A percentile compares a stretch with the other conserved stretches of the same genome.
These are phyloP conservation scores for Micrasema minimum DNA, from an alignment of 1,140 invertebrate genomes.

Conservation along the genomic window DNA sequence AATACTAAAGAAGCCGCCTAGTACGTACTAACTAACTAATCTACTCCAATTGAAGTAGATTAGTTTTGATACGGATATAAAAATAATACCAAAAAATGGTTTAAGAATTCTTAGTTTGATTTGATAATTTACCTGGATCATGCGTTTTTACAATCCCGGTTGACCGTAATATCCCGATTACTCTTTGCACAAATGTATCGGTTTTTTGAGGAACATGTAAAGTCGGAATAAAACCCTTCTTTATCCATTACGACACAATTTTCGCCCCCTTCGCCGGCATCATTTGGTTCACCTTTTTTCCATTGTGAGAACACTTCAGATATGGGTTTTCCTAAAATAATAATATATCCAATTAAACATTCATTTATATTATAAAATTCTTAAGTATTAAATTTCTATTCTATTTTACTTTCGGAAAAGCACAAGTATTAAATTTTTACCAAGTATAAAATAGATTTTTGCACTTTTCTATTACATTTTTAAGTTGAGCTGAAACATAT, in stretches of 20 bases:
- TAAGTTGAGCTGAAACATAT: not conserved
- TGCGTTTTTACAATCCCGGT: constrained; percentile 12
- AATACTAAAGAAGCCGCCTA: too few species aligned
- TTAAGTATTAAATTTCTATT: not conserved
- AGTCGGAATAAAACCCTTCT: constrained; percentile 24
- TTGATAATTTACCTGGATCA: constrained; percentile 15
- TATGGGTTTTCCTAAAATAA: constrained; percentile 28
- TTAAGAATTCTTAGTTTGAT: too few species aligned
- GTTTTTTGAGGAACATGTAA: not conserved
- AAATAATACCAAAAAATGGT: too few species aligned
- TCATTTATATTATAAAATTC: not conserved
- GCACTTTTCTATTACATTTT: not conserved
- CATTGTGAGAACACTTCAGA: constrained; percentile 30
- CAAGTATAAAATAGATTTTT: not conserved
- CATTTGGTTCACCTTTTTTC: constrained; percentile 35
- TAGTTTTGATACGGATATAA: too few species aligned
- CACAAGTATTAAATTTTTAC: not conserved
- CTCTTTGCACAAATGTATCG: constrained; percentile 38
- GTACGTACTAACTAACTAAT: too few species aligned
- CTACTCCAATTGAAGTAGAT: too few species aligned
- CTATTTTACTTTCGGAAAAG: too few species aligned
- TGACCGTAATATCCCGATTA: not conserved
- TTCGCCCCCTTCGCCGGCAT: constrained; percentile 36
- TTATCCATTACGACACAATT: constrained; percentile 32
- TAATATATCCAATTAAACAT: not conserved